These are phyloP conservation scores for mouse (Mus musculus) DNA, from an alignment of 2,113 vertebrate genomes.

Conservation along the genomic window DNA sequence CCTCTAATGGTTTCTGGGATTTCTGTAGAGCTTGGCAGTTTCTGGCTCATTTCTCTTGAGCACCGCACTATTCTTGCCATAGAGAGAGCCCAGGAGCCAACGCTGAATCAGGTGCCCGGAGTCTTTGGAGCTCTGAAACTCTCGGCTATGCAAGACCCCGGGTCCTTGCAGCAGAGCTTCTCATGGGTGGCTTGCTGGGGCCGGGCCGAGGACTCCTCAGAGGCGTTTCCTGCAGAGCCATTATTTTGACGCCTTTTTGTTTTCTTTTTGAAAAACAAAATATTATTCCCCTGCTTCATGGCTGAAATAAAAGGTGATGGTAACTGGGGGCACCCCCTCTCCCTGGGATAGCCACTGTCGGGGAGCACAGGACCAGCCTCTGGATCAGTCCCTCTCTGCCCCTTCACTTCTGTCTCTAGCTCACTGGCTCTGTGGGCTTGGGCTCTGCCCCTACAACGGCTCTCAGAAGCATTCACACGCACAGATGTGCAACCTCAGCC, in stretches of 20 bases:
- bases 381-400: background rate
- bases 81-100: background rate
- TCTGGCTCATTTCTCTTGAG: background rate
- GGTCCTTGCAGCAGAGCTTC: background rate
- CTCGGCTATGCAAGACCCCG: rapidly evolving
- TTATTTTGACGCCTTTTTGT: background rate
- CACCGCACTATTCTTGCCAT: background rate
- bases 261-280: background rate
- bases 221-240: background rate
- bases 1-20: background rate
- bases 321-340: background rate
- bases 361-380: background rate
- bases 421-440: background rate
- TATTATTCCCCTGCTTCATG: background rate
- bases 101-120: background rate
- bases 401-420: background rate
- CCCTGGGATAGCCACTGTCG: background rate
- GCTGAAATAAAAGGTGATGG: slow-evolving; percentile 9
- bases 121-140: background rate
- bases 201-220: background rate
- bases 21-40: slow-evolving; percentile 12
- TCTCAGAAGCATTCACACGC: background rate
- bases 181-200: background rate
- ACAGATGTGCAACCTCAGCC: background rate
- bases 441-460: background rate